A percentile compares a stretch with the other conserved stretches of the same genome.
Conservation (phyloP, 2,113 vertebrate species). For the Leptobrachium leishanense region DNA sequence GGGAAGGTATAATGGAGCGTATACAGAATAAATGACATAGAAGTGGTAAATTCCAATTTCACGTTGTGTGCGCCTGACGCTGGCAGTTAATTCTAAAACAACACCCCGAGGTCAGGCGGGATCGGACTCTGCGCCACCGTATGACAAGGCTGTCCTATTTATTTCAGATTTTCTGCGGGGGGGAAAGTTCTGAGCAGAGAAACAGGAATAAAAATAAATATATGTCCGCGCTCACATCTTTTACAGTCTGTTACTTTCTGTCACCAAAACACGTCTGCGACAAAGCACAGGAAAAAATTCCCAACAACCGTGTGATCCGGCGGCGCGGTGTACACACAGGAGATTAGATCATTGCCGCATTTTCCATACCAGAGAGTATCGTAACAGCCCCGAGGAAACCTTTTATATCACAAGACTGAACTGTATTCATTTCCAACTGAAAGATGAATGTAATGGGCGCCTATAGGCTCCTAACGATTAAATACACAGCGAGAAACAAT, state of each 20-base stretch:
- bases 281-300: background rate
- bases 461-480: slow-evolving; percentile 5
- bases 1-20: slow-evolving; percentile 14
- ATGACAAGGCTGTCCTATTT: slow-evolving; percentile 54
- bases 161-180: slow-evolving; percentile 46
- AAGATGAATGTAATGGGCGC: slow-evolving; percentile 27
- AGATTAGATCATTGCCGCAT: slow-evolving; percentile 53
- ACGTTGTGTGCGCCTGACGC: slow-evolving; percentile 43
- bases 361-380: slow-evolving; percentile 47
- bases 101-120: slow-evolving; percentile 14
- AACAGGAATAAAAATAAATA: slow-evolving; percentile 16
- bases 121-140: slow-evolving; percentile 14
- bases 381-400: slow-evolving; percentile 20
- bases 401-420: slow-evolving; percentile 34
- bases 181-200: slow-evolving; percentile 44
- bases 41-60: slow-evolving; percentile 36
- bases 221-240: slow-evolving; percentile 7
- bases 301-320: background rate
- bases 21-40: slow-evolving; percentile 48
- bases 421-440: slow-evolving; percentile 43
- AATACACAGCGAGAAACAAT: background rate
- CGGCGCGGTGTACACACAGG: slow-evolving; percentile 44
- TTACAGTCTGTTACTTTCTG: slow-evolving; percentile 47
- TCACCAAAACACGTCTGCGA: slow-evolving; percentile 48
- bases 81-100: slow-evolving; percentile 54